phyloP scores from a whole-genome alignment of 2,888 invertebrate species.

The Amphipoea lucens region DNA sequence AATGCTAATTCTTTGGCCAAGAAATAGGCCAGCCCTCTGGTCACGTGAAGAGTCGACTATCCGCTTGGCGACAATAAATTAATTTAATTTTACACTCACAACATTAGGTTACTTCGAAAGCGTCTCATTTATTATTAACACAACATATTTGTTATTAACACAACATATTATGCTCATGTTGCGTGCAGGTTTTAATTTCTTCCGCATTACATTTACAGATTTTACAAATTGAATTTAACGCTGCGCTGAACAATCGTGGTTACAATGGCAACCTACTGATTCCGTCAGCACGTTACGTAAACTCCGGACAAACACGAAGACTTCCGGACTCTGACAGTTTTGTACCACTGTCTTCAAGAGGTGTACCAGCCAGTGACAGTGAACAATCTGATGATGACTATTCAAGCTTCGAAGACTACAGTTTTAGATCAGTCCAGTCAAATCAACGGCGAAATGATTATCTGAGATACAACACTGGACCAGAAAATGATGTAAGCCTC shows the following conservation, averaged over 20 bases:
- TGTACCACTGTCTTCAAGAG: not conserved
- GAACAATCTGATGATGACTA: constrained; percentile 39
- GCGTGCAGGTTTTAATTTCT: constrained; percentile 39
- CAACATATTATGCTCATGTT: constrained; percentile 13
- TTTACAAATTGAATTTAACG: constrained; percentile 57
- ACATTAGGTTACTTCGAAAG: not conserved
- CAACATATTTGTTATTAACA: constrained; percentile 15
- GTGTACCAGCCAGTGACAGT: constrained; percentile 16
- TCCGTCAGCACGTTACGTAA: not conserved
- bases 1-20: no score
- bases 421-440: constrained; percentile 2
- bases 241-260: constrained; percentile 27
- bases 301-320: constrained; percentile 22
- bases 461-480: not conserved
- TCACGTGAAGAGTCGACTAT: no score
- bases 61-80: not conserved
- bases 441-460: constrained; percentile 13
- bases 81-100: not conserved
- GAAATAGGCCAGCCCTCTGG: no score
- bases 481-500: constrained; percentile 5
- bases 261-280: constrained; percentile 16
- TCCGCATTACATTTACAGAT: constrained; percentile 49
- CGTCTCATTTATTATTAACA: constrained; percentile 13
- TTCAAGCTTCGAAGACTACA: constrained; percentile 38
- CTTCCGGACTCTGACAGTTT: not conserved